Percentiles rank a stretch among this genome's conserved stretches.
Conservation (phyloP, 37 sponge, comb jelly and placozoan genomes). For the Aplysina aerophoba region DNA sequence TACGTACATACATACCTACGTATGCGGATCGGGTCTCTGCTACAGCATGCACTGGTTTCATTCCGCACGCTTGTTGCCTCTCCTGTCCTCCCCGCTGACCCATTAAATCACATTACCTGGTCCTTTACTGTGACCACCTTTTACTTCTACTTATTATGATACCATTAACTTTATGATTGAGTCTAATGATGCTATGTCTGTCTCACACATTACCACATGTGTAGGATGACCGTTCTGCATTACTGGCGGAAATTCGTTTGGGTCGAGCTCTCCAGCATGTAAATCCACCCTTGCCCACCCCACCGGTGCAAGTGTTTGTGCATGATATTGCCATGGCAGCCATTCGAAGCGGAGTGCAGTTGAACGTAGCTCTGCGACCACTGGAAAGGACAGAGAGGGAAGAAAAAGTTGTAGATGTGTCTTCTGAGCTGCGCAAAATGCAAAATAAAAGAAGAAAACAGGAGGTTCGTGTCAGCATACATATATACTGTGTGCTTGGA, state of each 20-base stretch:
- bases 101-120: too few species aligned
- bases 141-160: too few species aligned
- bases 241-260: neutral
- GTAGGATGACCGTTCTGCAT: neutral
- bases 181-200: too few species aligned
- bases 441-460: conserved; percentile 43
- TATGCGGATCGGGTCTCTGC: neutral
- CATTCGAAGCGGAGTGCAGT: conserved; percentile 44
- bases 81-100: too few species aligned
- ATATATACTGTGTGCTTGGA: too few species aligned
- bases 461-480: conserved; percentile 51
- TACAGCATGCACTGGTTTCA: too few species aligned
- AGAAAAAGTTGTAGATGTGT: conserved; percentile 57
- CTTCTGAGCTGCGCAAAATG: conserved; percentile 53
- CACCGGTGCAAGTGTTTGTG: neutral
- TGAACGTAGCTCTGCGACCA: conserved; percentile 26
- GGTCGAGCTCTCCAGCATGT: conserved; percentile 1
- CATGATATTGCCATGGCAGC: conserved; percentile 44
- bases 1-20: neutral
- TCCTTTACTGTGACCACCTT: too few species aligned
- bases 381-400: conserved; percentile 17
- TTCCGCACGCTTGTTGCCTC: too few species aligned
- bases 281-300: neutral
- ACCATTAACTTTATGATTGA: too few species aligned
- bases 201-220: too few species aligned